Evolutionary conservation across 2,113 vertebrate species (phyloP).

Genomic region (Forbesichthys agassizii): DNA sequence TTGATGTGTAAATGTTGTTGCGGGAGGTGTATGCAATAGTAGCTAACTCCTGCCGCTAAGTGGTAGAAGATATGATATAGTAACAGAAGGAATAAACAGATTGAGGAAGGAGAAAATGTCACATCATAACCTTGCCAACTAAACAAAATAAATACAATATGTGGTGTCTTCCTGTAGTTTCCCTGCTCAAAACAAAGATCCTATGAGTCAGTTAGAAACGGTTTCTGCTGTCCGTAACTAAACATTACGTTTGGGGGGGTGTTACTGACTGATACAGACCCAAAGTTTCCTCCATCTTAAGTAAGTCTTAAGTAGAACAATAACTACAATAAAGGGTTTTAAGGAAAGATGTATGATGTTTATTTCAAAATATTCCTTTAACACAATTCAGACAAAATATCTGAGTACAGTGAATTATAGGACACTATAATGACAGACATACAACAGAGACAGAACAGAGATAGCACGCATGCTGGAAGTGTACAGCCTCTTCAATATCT

Average conservation of each 20-base stretch:
- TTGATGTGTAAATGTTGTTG: conserved; percentile 6
- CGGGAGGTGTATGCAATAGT: background rate
- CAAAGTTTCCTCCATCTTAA: background rate
- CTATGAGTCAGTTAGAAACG: background rate
- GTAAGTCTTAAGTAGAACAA: background rate
- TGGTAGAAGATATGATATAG: background rate
- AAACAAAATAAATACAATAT: background rate
- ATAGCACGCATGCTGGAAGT: conserved; percentile 61
- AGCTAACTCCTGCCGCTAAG: background rate
- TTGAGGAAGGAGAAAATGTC: background rate
- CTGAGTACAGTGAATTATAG: conserved; percentile 40
- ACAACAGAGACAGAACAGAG: conserved; percentile 27
- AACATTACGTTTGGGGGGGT: too few species aligned
- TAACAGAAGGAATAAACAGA: background rate
- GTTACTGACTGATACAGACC: too few species aligned
- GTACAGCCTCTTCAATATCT: conserved; percentile 42
- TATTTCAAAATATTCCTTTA: conserved; percentile 73
- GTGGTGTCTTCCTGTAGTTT: too few species aligned
- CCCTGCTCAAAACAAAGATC: too few species aligned
- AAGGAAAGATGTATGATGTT: conserved; percentile 59
- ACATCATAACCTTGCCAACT: too few species aligned
- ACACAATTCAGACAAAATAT: conserved; percentile 57
- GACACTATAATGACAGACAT: conserved; percentile 39
- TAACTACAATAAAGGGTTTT: conserved; percentile 7
- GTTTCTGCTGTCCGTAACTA: too few species aligned